A percentile compares a stretch with the other conserved stretches of the same genome.
These are phyloP conservation scores for Stegana nigrithorax DNA, from an alignment of 2,888 invertebrate species.

Conservation along the genomic window DNA sequence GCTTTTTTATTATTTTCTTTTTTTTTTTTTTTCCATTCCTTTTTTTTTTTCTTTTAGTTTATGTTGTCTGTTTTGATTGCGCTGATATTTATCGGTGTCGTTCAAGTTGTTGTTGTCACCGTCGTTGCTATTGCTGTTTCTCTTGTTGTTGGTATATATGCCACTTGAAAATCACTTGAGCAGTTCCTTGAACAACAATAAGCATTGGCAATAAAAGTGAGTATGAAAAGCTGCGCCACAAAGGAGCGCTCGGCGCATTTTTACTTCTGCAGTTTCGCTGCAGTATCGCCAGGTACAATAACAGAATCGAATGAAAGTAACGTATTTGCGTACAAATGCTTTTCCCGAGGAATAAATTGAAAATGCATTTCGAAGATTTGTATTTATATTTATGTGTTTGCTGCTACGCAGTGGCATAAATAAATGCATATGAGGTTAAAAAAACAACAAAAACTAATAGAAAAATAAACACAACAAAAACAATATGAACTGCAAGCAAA, in stretches of 20 bases:
- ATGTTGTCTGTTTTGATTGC: neutral
- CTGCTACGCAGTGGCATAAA: neutral
- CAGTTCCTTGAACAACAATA: too few relatives aligned
- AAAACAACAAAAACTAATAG: neutral
- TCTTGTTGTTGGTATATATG: too few relatives aligned
- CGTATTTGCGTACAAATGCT: slow-evolving; percentile 11
- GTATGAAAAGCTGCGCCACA: too few relatives aligned
- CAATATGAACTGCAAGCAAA: neutral
- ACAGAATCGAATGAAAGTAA: neutral
- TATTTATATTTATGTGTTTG: slow-evolving; percentile 6
- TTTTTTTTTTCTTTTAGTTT: too few relatives aligned
- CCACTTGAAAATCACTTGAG: too few relatives aligned
- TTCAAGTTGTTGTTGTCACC: neutral
- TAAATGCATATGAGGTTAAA: neutral
- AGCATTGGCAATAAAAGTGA: neutral
- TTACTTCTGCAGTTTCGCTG: too few relatives aligned
- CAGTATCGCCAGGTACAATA: too few relatives aligned
- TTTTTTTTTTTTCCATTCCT: too few relatives aligned
- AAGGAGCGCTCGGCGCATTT: neutral
- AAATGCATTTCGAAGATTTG: slow-evolving; percentile 12
- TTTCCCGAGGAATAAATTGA: slow-evolving; percentile 7
- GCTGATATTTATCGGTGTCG: neutral
- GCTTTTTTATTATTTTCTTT: too few relatives aligned
- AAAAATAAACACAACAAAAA: neutral
- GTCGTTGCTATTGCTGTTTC: neutral